phyloP scores from a whole-genome alignment of 2,888 invertebrate species.

The Meliscaeva auricollis region DNA sequence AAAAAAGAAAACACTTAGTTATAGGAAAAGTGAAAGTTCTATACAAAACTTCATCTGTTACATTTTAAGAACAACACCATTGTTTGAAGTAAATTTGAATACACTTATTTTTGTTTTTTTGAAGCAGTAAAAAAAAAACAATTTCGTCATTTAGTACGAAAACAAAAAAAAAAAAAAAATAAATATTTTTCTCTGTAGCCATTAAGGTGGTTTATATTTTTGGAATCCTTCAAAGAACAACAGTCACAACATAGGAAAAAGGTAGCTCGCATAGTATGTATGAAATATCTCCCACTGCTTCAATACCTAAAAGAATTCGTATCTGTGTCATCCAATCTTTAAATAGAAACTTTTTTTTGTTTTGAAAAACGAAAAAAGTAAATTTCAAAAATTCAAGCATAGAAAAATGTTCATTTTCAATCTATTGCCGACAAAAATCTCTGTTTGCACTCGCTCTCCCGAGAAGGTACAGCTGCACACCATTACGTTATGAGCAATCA shows the following conservation, averaged over 20 bases:
- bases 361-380: slow-evolving; percentile 48
- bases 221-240: slow-evolving; percentile 36
- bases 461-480: slow-evolving; percentile 4
- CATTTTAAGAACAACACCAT: neutral
- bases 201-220: slow-evolving; percentile 62
- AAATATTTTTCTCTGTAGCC: slow-evolving; percentile 50
- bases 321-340: slow-evolving; percentile 83
- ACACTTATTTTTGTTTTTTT: neutral
- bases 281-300: slow-evolving; percentile 60
- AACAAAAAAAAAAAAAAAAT: slow-evolving; percentile 14
- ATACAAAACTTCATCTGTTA: slow-evolving; percentile 14
- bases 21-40: slow-evolving; percentile 52
- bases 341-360: slow-evolving; percentile 73
- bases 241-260: slow-evolving; percentile 14
- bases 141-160: slow-evolving; percentile 50
- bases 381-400: slow-evolving; percentile 26
- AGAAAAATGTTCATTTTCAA: slow-evolving; percentile 44
- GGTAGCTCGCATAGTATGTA: slow-evolving; percentile 6
- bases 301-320: slow-evolving; percentile 68
- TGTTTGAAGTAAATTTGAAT: neutral
- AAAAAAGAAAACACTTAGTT: too few species aligned
- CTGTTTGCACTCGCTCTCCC: slow-evolving; percentile 1
- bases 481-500: slow-evolving; percentile 8
- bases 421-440: slow-evolving; percentile 14
- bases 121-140: neutral